phyloP scores from a whole-genome alignment of 2,797 vertebrate genomes.

The Danio choprae region DNA sequence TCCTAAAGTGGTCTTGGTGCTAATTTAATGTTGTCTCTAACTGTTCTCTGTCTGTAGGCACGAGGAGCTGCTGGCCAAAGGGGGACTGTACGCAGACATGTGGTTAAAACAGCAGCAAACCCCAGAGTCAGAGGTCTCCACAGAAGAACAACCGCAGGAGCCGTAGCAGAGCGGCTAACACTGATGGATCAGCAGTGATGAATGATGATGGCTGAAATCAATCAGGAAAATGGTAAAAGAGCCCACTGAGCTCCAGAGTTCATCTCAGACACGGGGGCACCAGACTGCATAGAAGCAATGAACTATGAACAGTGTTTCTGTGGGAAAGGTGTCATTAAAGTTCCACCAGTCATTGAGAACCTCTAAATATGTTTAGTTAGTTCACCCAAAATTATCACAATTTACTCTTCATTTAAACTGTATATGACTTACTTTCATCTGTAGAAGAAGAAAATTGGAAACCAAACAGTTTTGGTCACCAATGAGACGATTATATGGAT shows the following conservation, averaged over 20 bases:
- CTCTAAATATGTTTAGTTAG: slow-evolving; percentile 1
- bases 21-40: neutral
- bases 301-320: slow-evolving; percentile 4
- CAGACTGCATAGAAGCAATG: slow-evolving; percentile 3
- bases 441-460: neutral
- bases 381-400: neutral
- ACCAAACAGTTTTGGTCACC: neutral
- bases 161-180: slow-evolving; percentile 14
- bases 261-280: slow-evolving; percentile 23
- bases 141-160: slow-evolving; percentile 59
- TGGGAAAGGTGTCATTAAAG: slow-evolving; percentile 7
- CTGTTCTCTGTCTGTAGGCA: slow-evolving; percentile 71
- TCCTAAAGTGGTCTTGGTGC: neutral
- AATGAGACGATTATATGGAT: neutral
- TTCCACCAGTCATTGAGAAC: neutral
- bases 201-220: slow-evolving; percentile 27
- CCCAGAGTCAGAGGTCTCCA: slow-evolving; percentile 57
- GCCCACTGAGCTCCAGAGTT: slow-evolving; percentile 5
- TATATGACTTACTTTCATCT: neutral
- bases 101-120: slow-evolving; percentile 83
- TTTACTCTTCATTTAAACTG: neutral
- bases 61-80: slow-evolving; percentile 79
- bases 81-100: slow-evolving; percentile 80
- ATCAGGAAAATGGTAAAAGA: slow-evolving; percentile 17
- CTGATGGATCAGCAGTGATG: slow-evolving; percentile 10